Conservation (phyloP, 2,113 vertebrate species). For the Colistium nudipinnis region DNA sequence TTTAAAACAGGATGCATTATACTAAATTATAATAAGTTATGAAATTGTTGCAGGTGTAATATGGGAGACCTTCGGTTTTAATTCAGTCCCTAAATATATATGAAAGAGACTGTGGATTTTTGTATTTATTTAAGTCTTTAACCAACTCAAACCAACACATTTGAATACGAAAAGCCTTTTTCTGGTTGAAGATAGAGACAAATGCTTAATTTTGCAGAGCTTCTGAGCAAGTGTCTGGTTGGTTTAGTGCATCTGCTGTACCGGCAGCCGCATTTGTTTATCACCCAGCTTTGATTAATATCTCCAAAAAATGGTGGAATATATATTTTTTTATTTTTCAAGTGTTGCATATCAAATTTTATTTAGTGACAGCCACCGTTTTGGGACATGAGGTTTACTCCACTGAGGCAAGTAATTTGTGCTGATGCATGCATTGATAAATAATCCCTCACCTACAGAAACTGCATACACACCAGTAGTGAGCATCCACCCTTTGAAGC, state of each 20-base stretch:
- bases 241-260: neutral
- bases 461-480: neutral
- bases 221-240: slow-evolving; percentile 17
- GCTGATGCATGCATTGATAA: slow-evolving; percentile 22
- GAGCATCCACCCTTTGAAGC: slow-evolving; percentile 12
- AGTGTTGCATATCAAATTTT: slow-evolving; percentile 17
- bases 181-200: slow-evolving; percentile 11
- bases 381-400: slow-evolving; percentile 21
- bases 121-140: neutral
- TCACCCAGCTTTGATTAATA: slow-evolving; percentile 7
- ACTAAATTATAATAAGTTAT: no score
- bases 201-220: neutral
- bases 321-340: slow-evolving; percentile 18
- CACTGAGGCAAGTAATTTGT: slow-evolving; percentile 9
- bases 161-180: neutral
- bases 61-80: no score
- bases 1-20: no score
- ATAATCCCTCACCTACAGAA: slow-evolving; percentile 18
- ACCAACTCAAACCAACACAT: neutral
- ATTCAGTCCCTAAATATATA: slow-evolving; percentile 1
- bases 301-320: slow-evolving; percentile 10
- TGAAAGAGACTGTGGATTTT: neutral
- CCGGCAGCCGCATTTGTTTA: slow-evolving; percentile 11
- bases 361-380: slow-evolving; percentile 16
- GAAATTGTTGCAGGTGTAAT: no score